Base-by-base conservation (phyloP, 2,113 vertebrate genomes). In the Colistium nudipinnis region DNA sequence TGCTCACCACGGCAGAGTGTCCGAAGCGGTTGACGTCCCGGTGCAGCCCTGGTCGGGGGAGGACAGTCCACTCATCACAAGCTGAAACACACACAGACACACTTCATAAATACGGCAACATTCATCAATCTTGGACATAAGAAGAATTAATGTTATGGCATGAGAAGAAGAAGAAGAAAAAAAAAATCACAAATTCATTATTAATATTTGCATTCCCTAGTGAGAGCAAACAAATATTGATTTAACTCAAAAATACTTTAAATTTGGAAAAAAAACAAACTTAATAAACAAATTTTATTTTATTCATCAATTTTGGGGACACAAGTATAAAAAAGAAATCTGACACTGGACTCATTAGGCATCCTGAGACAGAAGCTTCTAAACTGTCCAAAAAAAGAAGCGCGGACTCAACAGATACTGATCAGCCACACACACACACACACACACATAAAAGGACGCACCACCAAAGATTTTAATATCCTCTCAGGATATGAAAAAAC, bases 11-110 rank as follows among this genome's bases (percentile, higher is more conserved):
- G 0, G 95, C 93, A 0, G 95, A 95, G 56, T 96, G 95, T 41
- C 96, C 95, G 28, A 97, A 97, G 51, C 96, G 94, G 89, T 96
- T 96, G 73, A 93, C 82, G 2, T 97, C 94, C 0, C 92, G 91
- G 14, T 94, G 93, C 49, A 97, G 93, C 9, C 66, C 81, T 0
- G 94, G 95, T 48, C 88, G 93, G 19, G 94, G 95, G 33, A 98
- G 94, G 36, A 94, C 89, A 0, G 90, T 90, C 96, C 96, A 97
- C 0, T 90, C 87, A 4, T 97, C 95, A 8, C 96, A 97, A 28
- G 93, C 95, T 97, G 74, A 53, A 20, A 19, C 22, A 49, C 47
- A 49, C 13, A 49, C 24, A 49, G 22, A 49, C 13, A 49, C 14
- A 49, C 22, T 25, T n/a, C 20, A 19, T 7, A 44, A 19, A 9